These are phyloP conservation scores for Peromyscus attwateri DNA, from an alignment of 2,797 vertebrate genomes.

Conservation along the genomic window DNA sequence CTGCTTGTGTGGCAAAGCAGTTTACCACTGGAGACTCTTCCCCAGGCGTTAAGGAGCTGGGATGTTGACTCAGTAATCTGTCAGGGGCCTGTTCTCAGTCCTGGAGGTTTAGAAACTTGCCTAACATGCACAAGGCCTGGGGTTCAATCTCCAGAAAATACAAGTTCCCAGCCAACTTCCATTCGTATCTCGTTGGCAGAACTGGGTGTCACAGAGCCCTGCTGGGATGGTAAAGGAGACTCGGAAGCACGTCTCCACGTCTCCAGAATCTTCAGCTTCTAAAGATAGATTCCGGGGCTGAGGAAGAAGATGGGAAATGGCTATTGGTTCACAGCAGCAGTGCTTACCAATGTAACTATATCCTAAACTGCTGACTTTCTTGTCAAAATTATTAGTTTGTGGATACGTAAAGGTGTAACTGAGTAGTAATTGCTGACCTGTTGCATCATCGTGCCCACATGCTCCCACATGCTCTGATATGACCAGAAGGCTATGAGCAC, in stretches of 20 bases:
- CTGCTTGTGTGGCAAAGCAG: neutral
- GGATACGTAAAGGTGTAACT: constrained; percentile 1
- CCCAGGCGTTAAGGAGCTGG: neutral
- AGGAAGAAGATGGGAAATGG: neutral
- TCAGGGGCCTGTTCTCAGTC: neutral
- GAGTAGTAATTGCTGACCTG: neutral
- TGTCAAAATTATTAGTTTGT: constrained; percentile 20
- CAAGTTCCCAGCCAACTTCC: neutral
- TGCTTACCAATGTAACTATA: neutral
- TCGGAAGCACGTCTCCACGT: neutral
- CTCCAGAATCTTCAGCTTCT: neutral
- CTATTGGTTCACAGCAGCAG: neutral
- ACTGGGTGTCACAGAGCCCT: neutral
- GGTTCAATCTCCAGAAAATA: neutral
- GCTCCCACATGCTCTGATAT: neutral
- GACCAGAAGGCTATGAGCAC: neutral
- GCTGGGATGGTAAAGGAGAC: neutral
- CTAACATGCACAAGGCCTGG: neutral
- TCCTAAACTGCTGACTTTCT: constrained; percentile 12
- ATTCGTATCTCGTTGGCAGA: neutral
- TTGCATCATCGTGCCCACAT: neutral
- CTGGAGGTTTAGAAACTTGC: neutral
- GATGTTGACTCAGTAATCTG: neutral
- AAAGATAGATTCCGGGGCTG: neutral
- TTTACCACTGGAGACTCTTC: neutral